Base-by-base conservation (phyloP, 2,113 vertebrate species). In the Stigmatopora argus region DNA sequence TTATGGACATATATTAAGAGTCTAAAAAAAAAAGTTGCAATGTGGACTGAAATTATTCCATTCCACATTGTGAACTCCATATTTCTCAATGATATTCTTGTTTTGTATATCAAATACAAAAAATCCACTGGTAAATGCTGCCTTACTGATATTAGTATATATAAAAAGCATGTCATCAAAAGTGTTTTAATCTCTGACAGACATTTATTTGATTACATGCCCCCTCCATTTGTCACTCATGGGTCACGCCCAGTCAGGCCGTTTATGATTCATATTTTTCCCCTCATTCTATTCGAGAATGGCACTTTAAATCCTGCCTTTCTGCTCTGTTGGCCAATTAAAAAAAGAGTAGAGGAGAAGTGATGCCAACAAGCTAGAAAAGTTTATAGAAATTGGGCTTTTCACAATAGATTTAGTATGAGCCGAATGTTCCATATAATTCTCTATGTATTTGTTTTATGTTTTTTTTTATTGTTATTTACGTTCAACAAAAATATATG, bases 251-350 rank as follows among this genome's bases (percentile, higher is more conserved):
- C 48, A 46, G 19, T 63, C 1, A 56, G 23, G 14, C 53, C 14
- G 59, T 69, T 57, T 46, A 23, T 4, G 0, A 12, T 52, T 41
- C 6, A 2, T 51, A 5, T 45, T 47, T 65, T 44, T 41, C 38
- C 67, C 4, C 4, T 65, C 55, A 1, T 34, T 2, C n/a, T 34
- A 72, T 66, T 70, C 70, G 75, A 71, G 46, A 18, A 67, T 23
- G 67, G 15, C 4, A 4, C 0, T 26, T 46, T 3, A 58, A 52
- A 6, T 4, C 23, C 74, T 2, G 17, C 80, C 74, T 18, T 62
- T 4, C 9, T 17, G 13, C 11, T 18, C 18, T 31, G 44, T 65
- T 0, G 6, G 57, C 65, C 65, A 78, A 75, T 77, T 31, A 7
- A 1, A 3, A 63, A 45, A 23, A 26, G 51, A 65, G 49, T 14